These are phyloP conservation scores for Chlamydotis undulata DNA, from an alignment of 2,113 vertebrate genomes.

Conservation along the genomic window DNA sequence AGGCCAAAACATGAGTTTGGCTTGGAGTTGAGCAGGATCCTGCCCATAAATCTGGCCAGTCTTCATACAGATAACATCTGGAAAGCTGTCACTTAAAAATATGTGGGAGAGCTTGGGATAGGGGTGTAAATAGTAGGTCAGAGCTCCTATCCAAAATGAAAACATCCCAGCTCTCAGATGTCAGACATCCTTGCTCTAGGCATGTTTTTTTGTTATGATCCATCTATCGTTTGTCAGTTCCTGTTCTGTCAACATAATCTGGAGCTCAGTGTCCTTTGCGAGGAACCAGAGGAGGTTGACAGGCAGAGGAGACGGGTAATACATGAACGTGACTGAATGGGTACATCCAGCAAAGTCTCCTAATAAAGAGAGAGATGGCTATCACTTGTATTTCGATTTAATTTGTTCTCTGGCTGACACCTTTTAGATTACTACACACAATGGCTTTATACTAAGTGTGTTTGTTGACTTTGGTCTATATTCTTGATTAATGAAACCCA, in stretches of 20 bases:
- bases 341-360: not conserved
- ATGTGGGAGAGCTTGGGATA: constrained; percentile 25
- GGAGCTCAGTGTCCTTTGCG: not conserved
- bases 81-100: constrained; percentile 42
- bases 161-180: constrained; percentile 22
- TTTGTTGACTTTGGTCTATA: constrained; percentile 22
- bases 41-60: constrained; percentile 41
- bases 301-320: not conserved
- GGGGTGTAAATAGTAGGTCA: constrained; percentile 48
- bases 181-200: constrained; percentile 24
- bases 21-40: not conserved
- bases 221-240: constrained; percentile 7
- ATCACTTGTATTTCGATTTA: not conserved
- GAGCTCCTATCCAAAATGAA: constrained; percentile 34
- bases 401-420: constrained; percentile 34
- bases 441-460: not conserved
- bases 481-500: not conserved
- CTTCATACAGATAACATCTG: constrained; percentile 52
- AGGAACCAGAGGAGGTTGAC: not conserved
- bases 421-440: not conserved
- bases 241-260: not conserved
- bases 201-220: constrained; percentile 48
- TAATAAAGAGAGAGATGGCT: constrained; percentile 5
- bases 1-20: constrained; percentile 39
- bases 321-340: not conserved